Conservation (phyloP, 2,113 vertebrate species). For the Salvelinus alpinus region DNA sequence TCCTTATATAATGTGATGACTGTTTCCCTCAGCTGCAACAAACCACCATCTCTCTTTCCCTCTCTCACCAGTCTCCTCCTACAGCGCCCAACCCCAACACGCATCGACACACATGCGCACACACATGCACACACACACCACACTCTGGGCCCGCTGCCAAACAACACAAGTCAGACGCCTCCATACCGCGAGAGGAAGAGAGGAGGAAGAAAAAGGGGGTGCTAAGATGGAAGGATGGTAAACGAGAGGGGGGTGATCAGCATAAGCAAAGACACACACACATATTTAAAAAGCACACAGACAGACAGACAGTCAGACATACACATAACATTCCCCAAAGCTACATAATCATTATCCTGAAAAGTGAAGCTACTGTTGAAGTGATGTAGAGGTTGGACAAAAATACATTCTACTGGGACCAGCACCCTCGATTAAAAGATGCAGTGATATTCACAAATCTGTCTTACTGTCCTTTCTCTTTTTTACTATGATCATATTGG, state of each 20-base stretch:
- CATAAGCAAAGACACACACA: slow-evolving; percentile 6
- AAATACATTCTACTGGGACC: background rate
- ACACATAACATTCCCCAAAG: background rate
- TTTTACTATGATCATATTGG: background rate
- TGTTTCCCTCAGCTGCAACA: slow-evolving; percentile 25
- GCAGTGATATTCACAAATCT: slow-evolving; percentile 10
- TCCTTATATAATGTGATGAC: slow-evolving; percentile 40
- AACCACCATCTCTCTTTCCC: background rate
- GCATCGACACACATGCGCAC: slow-evolving; percentile 16
- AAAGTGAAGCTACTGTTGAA: background rate
- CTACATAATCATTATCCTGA: background rate
- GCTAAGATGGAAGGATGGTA: slow-evolving; percentile 40
- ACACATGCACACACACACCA: slow-evolving; percentile 23
- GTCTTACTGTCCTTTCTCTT: background rate
- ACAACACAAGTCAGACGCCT: slow-evolving; percentile 43
- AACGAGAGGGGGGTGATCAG: slow-evolving; percentile 3
- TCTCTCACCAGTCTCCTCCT: background rate
- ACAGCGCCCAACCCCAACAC: slow-evolving; percentile 5
- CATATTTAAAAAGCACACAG: background rate
- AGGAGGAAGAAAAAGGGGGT: slow-evolving; percentile 25
- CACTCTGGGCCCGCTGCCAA: slow-evolving; percentile 38
- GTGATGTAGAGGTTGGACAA: background rate
- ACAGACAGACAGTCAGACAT: background rate
- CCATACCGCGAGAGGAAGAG: slow-evolving; percentile 34
- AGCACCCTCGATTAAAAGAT: background rate